phyloP scores from a whole-genome alignment of 2,113 vertebrate species.

The Pithys albifrons region DNA sequence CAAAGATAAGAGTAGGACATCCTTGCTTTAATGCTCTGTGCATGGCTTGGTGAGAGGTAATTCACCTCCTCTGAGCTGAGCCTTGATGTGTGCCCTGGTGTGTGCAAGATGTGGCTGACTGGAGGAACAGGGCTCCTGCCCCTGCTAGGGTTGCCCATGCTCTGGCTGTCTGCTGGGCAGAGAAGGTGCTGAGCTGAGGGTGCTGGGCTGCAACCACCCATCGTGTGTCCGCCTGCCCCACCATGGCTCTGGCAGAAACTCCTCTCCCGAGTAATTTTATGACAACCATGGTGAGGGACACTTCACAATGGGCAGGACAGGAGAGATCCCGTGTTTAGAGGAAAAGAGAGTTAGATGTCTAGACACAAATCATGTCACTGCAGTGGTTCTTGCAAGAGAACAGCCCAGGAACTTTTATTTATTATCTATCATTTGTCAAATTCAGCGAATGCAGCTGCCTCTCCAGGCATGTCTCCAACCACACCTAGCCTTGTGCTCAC shows the following conservation, averaged over 20 bases:
- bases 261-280: not conserved
- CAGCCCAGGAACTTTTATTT: not conserved
- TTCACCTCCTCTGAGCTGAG: not conserved
- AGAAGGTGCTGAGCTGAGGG: not conserved
- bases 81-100: fast-evolving
- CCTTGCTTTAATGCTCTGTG: not conserved
- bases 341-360: not conserved
- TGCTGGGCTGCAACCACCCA: not conserved
- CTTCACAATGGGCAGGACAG: not conserved
- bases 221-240: not conserved
- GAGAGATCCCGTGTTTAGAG: not conserved
- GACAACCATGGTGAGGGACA: fast-evolving
- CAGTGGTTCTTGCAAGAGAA: not conserved
- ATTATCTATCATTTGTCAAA: not conserved
- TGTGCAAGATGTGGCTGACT: not conserved
- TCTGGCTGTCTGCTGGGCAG: not conserved
- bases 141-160: too few relatives aligned
- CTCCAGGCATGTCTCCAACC: not conserved
- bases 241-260: fast-evolving
- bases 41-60: not conserved
- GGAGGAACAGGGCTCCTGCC: not conserved
- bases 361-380: not conserved
- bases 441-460: not conserved
- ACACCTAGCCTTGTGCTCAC: fast-evolving
- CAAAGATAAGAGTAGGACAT: not conserved